Base-by-base conservation (phyloP, 1,140 invertebrate species). In the Cylas formicarius region DNA sequence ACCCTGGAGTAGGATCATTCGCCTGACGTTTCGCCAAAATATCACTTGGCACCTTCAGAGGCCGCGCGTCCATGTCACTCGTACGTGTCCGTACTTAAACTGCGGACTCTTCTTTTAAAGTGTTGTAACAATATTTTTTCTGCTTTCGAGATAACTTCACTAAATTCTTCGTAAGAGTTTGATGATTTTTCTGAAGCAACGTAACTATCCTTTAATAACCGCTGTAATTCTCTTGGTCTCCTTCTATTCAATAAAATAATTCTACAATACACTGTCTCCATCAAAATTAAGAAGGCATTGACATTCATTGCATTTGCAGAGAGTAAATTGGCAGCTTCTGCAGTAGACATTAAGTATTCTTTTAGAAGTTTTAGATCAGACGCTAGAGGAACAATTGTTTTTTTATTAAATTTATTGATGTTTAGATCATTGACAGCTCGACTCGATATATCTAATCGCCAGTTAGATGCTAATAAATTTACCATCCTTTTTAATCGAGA, bases 311-410 rank as follows among this genome's bases (percentile, higher is more conserved):
- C 18, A 23, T 45, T 34, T n/a, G n/a, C n/a, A n/a, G n/a, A n/a
- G n/a, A n/a, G n/a, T n/a, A n/a, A n/a, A n/a, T n/a, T n/a, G n/a
- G n/a, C n/a, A n/a, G n/a, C n/a, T n/a, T 33, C 27, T 18, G 56
- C 46, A 31, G 46, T 41, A 9, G 14, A n/a, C 21, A 43, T 44
- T 8, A 62, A 43, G 37, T 56, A 55, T 34, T 65, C 40, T 54
- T 61, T 63, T 1, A 63, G 35, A 6, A 52, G 34, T 61, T 63
- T 60, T 26, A 63, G 47, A 41, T 63, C 62, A 52, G 48, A 55
- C 11, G 61, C 62, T 19, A 65, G 50, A 13, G 60, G 62, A 7
- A 63, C 46, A 21, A 63, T 61, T 19, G 57, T 63, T 38, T 58
- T 34, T 36, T 62, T 61, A 36, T 62, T 62, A 46, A 39, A 60